Conservation (phyloP, 2,888 invertebrate species). For the Eristalis tenax region DNA sequence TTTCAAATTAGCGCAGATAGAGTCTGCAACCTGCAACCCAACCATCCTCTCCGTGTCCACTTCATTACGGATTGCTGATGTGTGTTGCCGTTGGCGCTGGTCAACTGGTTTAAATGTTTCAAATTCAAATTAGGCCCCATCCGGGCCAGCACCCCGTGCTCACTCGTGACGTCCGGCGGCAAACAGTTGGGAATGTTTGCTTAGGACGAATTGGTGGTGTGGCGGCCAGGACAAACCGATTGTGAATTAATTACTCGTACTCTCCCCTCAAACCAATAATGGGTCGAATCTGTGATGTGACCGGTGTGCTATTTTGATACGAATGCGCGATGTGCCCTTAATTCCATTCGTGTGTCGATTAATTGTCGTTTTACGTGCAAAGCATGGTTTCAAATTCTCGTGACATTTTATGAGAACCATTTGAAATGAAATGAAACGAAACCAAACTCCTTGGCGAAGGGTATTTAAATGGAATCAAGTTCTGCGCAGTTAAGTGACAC, state of each 20-base stretch:
- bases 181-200: background rate
- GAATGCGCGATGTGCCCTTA: background rate
- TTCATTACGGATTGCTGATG: slow-evolving; percentile 20
- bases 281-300: background rate
- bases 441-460: background rate
- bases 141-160: background rate
- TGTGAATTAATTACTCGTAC: background rate
- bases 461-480: background rate
- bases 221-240: background rate
- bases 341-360: background rate
- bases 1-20: slow-evolving; percentile 43
- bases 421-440: background rate
- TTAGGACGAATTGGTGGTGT: background rate
- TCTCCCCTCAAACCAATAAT: background rate
- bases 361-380: background rate
- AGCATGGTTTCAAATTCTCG: background rate
- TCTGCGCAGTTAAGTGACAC: background rate
- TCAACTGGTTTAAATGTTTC: slow-evolving; percentile 2
- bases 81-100: background rate
- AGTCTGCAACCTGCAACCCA: background rate
- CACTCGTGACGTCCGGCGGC: background rate
- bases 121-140: slow-evolving; percentile 15
- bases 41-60: slow-evolving; percentile 18
- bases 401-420: background rate
- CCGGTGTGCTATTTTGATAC: too few relatives aligned